Base-by-base conservation (phyloP, 2,888 invertebrate genomes). In the Archips crataeganus region DNA sequence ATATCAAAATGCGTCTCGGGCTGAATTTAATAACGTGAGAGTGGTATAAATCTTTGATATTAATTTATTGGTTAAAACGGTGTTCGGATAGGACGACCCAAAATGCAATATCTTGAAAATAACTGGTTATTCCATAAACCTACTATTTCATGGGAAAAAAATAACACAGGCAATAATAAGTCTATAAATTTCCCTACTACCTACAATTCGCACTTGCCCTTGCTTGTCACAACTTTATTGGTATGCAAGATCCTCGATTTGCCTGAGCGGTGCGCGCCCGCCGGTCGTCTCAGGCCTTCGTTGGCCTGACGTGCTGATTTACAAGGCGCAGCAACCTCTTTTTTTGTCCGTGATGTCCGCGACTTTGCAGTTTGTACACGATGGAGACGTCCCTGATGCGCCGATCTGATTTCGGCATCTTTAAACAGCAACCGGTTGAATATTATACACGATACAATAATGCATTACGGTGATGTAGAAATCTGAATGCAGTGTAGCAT, bases 331-430 rank as follows among this genome's bases (percentile, higher is more conserved):
- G 85, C 86, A 88, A 83, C 84, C 87, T 87, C 88, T 88, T 90
- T 89, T 87, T 87, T 84, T 71, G 62, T 82, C 82, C 84, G 78
- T 83, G 87, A 87, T 85, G 80, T 82, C 82, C 49, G 59, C 64
- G 65, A 47, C 74, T 70, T 82, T 85, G 86, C 87, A 54, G 23
- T 23, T 6, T 54, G 23, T 23, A 84, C 80, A 79, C 81, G 88
- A 92, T 91, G 90, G 88, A 92, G 93, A 90, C 88, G 92, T 92
- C 86, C 80, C 76, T 83, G 85, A 82, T 82, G 80, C 79, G 78
- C 77, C 82, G 83, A 91, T 91, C 91, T 89, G 87, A 91, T 92
- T 92, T 92, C 91, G 92, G 92, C 88, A 89, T 91, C 92, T 89
- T 89, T 86, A 86, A 85, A 11, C 57, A 4, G 57, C 10, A 32